These are phyloP conservation scores for Gibbula magus DNA, from an alignment of 2,888 invertebrate species.

Conservation along the genomic window DNA sequence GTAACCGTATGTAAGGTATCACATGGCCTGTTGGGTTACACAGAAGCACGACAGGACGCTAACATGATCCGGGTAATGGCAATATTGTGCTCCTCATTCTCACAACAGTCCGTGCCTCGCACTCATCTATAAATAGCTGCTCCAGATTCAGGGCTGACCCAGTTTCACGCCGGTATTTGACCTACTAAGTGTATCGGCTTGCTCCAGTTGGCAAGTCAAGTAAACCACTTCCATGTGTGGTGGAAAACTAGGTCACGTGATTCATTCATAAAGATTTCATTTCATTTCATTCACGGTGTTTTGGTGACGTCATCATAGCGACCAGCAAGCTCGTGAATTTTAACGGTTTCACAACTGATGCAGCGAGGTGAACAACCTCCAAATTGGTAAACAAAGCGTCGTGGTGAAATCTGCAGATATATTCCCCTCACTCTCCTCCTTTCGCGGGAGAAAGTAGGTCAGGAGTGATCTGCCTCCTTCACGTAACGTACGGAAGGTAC, in stretches of 20 bases:
- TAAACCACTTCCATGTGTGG: constrained; percentile 9
- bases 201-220: not conserved
- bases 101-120: not conserved
- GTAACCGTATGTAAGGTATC: too few species aligned
- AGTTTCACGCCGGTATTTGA: not conserved
- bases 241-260: constrained; percentile 2
- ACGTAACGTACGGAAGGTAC: not conserved
- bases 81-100: not conserved
- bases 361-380: not conserved
- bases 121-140: not conserved
- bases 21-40: too few species aligned
- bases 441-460: not conserved
- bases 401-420: not conserved
- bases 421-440: not conserved
- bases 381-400: not conserved
- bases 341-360: not conserved
- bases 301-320: not conserved
- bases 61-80: too few species aligned
- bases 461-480: not conserved
- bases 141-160: not conserved
- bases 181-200: constrained; percentile 8
- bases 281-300: not conserved
- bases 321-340: not conserved
- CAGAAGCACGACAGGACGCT: too few species aligned
- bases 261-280: constrained; percentile 15